These are phyloP conservation scores for Pygocentrus nattereri DNA, from an alignment of 2,797 vertebrate species.

Conservation along the genomic window DNA sequence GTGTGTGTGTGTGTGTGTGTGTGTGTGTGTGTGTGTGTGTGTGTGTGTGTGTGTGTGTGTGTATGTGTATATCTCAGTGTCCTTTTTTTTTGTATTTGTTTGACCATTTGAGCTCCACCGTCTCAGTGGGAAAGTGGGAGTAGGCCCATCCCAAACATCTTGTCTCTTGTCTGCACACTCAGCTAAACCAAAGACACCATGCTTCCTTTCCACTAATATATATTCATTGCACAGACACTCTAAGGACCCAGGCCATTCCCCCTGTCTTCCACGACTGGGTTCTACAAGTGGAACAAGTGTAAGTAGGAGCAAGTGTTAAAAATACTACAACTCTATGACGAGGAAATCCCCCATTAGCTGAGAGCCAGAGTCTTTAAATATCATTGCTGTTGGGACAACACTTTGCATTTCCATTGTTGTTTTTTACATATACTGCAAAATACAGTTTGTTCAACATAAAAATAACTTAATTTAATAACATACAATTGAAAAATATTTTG, in stretches of 20 bases:
- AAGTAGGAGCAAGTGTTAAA: conserved; percentile 17
- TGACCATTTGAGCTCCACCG: conserved; percentile 41
- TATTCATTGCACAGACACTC: conserved; percentile 25
- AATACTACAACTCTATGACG: background rate
- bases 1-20: conserved; percentile 32
- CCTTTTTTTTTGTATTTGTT: conserved; percentile 49
- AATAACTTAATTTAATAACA: too few relatives aligned
- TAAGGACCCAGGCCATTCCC: background rate
- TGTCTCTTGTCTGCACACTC: conserved; percentile 22
- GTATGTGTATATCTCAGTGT: conserved; percentile 45
- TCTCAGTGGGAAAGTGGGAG: conserved; percentile 23
- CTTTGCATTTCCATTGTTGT: too few relatives aligned
- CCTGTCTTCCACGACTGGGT: background rate
- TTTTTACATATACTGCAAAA: too few relatives aligned
- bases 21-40: too few relatives aligned
- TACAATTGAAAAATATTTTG: background rate
- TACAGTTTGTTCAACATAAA: too few relatives aligned
- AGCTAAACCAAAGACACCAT: conserved; percentile 16
- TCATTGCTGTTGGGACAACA: too few relatives aligned
- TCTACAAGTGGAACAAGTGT: background rate
- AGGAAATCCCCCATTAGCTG: background rate
- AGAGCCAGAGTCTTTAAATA: background rate
- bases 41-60: conserved; percentile 48
- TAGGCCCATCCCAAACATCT: conserved; percentile 16
- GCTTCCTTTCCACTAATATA: conserved; percentile 20